phyloP scores from a whole-genome alignment of 2,888 invertebrate species.

The Blastobasis lacticolella region DNA sequence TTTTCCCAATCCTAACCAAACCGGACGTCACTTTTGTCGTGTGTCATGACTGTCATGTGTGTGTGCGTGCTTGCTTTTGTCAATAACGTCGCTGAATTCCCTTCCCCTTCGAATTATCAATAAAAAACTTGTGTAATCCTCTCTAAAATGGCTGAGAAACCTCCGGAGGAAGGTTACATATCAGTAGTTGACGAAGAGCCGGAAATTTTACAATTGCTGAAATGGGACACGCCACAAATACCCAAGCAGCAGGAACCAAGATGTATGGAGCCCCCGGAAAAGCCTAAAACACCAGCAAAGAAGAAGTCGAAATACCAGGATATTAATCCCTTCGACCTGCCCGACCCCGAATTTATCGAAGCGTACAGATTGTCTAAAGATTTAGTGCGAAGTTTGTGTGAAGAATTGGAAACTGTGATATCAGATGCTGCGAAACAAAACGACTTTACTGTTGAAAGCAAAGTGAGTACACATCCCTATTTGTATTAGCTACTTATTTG shows the following conservation, averaged over 20 bases:
- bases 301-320: slow-evolving; percentile 44
- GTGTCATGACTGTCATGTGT: too few relatives aligned
- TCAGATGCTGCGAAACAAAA: slow-evolving; percentile 41
- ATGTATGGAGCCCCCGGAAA: slow-evolving; percentile 31
- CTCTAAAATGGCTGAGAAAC: slow-evolving; percentile 55
- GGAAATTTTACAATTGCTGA: slow-evolving; percentile 60
- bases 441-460: slow-evolving; percentile 62
- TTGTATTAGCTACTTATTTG: too few relatives aligned
- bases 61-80: slow-evolving; percentile 1
- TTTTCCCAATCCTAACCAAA: too few relatives aligned
- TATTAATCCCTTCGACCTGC: slow-evolving; percentile 54
- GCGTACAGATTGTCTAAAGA: slow-evolving; percentile 55
- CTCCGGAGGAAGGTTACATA: slow-evolving; percentile 62
- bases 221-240: slow-evolving; percentile 60
- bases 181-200: slow-evolving; percentile 66
- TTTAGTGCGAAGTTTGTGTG: slow-evolving; percentile 48
- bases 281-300: slow-evolving; percentile 54
- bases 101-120: background rate
- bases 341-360: slow-evolving; percentile 51
- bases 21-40: too few relatives aligned
- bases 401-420: slow-evolving; percentile 58
- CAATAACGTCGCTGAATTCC: slow-evolving; percentile 1
- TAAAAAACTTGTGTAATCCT: background rate
- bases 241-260: slow-evolving; percentile 38
- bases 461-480: too few relatives aligned